A percentile compares a stretch with the other conserved stretches of the same genome.
Evolutionary conservation across 2,113 vertebrate species (phyloP).

Genomic region (Cyanoderma ruficeps): DNA sequence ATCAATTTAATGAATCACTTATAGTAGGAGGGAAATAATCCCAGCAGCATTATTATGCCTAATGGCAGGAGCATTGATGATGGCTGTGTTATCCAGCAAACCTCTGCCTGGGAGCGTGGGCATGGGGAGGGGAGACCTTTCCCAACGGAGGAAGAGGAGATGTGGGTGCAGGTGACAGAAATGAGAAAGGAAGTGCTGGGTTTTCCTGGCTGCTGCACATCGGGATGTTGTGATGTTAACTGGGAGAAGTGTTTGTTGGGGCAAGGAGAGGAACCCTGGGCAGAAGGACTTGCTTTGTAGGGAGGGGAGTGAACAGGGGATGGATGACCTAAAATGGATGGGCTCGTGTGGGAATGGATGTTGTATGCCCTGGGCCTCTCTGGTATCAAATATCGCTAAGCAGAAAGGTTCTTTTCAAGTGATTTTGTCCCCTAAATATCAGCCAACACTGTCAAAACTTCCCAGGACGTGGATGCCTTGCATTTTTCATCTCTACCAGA

Average conservation of each 20-base stretch:
- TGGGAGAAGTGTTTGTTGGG: background rate
- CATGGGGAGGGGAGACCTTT: background rate
- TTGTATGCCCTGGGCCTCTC: accelerated
- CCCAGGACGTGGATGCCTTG: background rate
- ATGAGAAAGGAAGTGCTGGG: background rate
- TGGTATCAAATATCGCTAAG: background rate
- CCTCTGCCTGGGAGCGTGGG: background rate
- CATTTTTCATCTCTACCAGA: background rate
- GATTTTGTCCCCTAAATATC: background rate
- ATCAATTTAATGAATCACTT: slow-evolving; percentile 42
- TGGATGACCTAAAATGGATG: background rate
- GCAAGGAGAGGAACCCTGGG: too few species aligned
- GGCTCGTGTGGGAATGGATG: background rate
- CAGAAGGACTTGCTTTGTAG: background rate
- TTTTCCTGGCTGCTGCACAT: background rate
- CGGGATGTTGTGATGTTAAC: background rate
- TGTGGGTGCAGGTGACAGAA: background rate
- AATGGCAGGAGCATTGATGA: background rate
- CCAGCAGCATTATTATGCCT: background rate
- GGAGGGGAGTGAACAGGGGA: accelerated
- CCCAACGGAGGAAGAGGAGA: background rate
- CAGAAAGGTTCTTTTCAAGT: background rate
- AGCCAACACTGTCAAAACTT: background rate
- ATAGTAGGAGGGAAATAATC: slow-evolving; percentile 3
- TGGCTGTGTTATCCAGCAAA: background rate